These are phyloP conservation scores for Cheracebus regulus DNA, from an alignment of 2,797 vertebrate species.

Conservation along the genomic window DNA sequence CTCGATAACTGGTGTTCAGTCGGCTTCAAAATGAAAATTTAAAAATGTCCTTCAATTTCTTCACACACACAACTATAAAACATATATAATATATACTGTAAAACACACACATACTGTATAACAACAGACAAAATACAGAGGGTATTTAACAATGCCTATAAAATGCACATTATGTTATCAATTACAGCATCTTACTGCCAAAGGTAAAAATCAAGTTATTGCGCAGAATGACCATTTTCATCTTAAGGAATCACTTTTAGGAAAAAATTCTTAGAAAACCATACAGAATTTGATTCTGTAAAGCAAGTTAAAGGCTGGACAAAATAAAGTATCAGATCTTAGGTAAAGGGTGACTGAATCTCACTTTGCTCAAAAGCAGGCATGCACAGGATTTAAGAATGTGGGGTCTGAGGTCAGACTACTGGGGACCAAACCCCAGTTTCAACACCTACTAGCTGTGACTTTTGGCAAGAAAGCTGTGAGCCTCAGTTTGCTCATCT, in stretches of 20 bases:
- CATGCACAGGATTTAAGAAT: neutral
- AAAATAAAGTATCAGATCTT: neutral
- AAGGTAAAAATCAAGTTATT: neutral
- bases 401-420: neutral
- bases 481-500: neutral
- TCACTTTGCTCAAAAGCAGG: neutral
- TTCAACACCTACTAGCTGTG: neutral
- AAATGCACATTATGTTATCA: neutral
- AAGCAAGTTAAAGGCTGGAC: neutral
- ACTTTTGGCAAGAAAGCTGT: neutral
- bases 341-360: neutral
- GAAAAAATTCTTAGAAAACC: neutral
- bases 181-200: neutral
- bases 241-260: neutral
- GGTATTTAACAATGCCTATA: neutral
- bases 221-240: neutral
- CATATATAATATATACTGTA: neutral
- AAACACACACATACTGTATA: neutral
- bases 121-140: neutral
- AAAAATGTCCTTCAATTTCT: neutral
- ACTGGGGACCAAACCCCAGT: neutral
- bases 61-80: neutral
- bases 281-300: neutral
- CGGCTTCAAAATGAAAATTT: constrained; percentile 37
- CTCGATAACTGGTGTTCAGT: constrained; percentile 22